Evolutionary conservation across 2,888 invertebrate species (phyloP).

Genomic region (Empis livida): DNA sequence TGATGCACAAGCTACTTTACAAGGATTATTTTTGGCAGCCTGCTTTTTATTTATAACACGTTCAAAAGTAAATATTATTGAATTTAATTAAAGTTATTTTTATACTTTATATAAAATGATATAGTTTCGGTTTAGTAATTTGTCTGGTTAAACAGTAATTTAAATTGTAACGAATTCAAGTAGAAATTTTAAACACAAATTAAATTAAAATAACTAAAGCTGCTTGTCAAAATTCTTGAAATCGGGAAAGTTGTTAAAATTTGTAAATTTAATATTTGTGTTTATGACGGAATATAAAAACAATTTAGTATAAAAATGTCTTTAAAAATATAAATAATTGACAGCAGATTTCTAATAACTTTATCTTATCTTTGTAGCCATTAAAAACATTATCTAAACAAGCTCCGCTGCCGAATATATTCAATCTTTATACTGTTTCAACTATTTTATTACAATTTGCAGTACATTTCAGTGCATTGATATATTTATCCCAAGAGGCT

Average conservation of each 20-base stretch:
- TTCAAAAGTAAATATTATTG: constrained; percentile 66
- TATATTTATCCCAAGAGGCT: constrained; percentile 79
- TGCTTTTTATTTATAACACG: constrained; percentile 97
- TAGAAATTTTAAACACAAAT: too few species aligned
- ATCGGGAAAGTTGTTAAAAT: too few species aligned
- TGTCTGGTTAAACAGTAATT: too few species aligned
- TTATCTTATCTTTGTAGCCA: constrained; percentile 47
- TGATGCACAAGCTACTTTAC: constrained; percentile 94
- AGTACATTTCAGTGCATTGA: constrained; percentile 84
- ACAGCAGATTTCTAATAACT: background rate
- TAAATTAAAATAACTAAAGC: too few species aligned
- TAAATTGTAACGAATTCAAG: too few species aligned
- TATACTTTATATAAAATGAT: background rate
- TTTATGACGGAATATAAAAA: too few species aligned
- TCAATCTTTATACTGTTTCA: constrained; percentile 91
- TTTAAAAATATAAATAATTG: too few species aligned
- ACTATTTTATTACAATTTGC: constrained; percentile 91
- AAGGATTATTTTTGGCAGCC: constrained; percentile 87
- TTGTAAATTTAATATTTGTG: too few species aligned
- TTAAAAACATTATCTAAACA: constrained; percentile 83
- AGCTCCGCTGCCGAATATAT: constrained; percentile 94
- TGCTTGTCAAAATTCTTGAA: too few species aligned
- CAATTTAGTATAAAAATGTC: too few species aligned
- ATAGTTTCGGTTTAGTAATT: background rate
- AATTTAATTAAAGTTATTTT: too few species aligned